Percentiles rank a stretch among this genome's conserved stretches.
These are phyloP conservation scores for Neria commutata DNA, from an alignment of 2,888 invertebrate genomes.

Conservation along the genomic window DNA sequence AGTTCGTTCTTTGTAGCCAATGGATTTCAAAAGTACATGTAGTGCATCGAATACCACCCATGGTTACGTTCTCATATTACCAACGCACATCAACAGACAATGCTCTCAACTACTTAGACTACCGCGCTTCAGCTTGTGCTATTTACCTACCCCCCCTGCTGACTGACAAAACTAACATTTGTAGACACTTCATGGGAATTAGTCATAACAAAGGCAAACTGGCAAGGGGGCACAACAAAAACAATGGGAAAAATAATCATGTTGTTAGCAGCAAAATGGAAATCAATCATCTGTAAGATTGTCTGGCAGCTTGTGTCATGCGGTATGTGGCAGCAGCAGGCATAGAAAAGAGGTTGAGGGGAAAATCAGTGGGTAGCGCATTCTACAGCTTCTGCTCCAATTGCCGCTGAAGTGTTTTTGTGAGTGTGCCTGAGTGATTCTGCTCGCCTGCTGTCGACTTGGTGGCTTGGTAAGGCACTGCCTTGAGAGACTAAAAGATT, in stretches of 20 bases:
- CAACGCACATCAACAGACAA: not conserved
- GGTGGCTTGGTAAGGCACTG: too few species aligned
- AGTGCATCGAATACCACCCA: not conserved
- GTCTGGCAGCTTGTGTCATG: not conserved
- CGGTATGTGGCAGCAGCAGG: not conserved
- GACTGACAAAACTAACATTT: not conserved
- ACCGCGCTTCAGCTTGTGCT: not conserved
- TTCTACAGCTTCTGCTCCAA: too few species aligned
- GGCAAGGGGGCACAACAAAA: not conserved
- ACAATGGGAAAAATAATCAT: not conserved
- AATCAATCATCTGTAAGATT: constrained; percentile 2
- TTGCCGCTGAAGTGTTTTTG: too few species aligned
- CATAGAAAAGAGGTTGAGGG: too few species aligned
- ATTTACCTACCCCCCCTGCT: not conserved
- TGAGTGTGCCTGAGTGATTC: too few species aligned
- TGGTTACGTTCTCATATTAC: not conserved
- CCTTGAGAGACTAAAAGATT: too few species aligned
- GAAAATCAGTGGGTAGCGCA: too few species aligned
- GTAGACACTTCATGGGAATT: constrained; percentile 4
- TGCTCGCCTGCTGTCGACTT: too few species aligned
- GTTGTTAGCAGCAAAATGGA: not conserved
- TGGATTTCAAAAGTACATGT: not conserved
- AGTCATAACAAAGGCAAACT: not conserved
- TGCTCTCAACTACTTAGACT: not conserved
- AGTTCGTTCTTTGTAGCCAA: not conserved